Evolutionary conservation across 1,140 invertebrate genomes (phyloP).

Genomic region (Nomia melanderi): DNA sequence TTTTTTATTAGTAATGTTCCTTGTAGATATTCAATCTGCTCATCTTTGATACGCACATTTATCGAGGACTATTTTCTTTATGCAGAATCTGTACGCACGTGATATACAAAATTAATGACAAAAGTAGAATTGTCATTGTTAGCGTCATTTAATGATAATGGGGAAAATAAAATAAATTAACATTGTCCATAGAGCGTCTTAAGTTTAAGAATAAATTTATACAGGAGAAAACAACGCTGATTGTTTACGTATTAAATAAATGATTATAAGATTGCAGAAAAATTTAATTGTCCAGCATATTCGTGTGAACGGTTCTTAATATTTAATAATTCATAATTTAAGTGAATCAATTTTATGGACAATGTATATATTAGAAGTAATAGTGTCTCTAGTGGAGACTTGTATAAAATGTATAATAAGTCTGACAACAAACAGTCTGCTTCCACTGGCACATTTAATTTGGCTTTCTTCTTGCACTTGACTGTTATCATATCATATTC

Average conservation of each 20-base stretch:
- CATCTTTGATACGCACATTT: background rate
- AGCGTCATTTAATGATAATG: no score
- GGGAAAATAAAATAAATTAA: background rate
- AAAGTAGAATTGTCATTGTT: no score
- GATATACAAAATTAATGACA: no score
- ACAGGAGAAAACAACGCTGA: background rate
- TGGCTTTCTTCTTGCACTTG: background rate
- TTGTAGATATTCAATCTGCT: background rate
- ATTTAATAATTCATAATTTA: background rate
- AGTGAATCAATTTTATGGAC: background rate
- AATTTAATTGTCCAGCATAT: background rate
- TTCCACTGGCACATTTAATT: background rate
- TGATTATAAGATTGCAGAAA: background rate
- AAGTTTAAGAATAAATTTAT: background rate
- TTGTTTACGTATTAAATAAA: background rate
- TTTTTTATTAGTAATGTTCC: background rate
- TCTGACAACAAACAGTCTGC: background rate
- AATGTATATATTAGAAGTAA: background rate
- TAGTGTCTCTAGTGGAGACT: background rate
- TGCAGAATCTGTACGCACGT: background rate
- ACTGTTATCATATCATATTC: conserved; percentile 1
- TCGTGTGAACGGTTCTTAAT: background rate
- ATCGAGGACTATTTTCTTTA: background rate
- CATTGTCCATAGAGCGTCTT: background rate
- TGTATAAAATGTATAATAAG: background rate